Evolutionary conservation across 1,140 invertebrate species (phyloP).

Genomic region (Zaprionus kolodkinae): DNA sequence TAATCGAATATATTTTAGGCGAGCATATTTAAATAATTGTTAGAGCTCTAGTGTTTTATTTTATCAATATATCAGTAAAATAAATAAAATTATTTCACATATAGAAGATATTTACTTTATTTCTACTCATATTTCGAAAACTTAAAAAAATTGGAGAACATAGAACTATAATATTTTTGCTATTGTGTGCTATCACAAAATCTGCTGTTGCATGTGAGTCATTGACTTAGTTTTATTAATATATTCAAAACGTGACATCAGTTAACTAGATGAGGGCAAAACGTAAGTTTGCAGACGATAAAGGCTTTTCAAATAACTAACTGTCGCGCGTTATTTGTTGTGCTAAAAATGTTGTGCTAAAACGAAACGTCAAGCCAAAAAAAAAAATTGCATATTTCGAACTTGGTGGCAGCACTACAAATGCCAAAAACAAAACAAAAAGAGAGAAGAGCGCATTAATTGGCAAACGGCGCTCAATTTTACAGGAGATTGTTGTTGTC

Average conservation of each 20-base stretch:
- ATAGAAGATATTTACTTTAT: no score
- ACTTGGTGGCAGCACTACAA: conserved; percentile 22
- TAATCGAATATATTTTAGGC: neutral
- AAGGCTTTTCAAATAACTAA: neutral
- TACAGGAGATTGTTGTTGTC: conserved; percentile 35
- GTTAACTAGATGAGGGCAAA: neutral
- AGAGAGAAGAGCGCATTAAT: conserved; percentile 24
- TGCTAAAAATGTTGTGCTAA: conserved; percentile 7
- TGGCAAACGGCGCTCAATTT: conserved; percentile 40
- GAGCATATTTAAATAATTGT: no score
- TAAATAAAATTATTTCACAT: no score
- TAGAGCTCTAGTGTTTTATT: no score
- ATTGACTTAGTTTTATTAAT: neutral
- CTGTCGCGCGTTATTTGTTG: neutral
- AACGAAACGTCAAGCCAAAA: neutral
- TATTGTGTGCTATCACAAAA: neutral
- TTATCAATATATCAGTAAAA: no score
- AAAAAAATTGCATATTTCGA: neutral
- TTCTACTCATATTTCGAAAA: neutral
- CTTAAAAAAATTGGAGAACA: neutral
- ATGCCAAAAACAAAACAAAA: conserved; percentile 10
- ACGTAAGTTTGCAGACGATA: no score
- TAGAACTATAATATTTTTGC: neutral
- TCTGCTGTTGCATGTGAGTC: neutral
- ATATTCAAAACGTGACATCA: neutral